Evolutionary conservation across 1,140 invertebrate species (phyloP), one percentile per base, ranked within the genome.

Genomic region (Zaprionus africanus): DNA sequence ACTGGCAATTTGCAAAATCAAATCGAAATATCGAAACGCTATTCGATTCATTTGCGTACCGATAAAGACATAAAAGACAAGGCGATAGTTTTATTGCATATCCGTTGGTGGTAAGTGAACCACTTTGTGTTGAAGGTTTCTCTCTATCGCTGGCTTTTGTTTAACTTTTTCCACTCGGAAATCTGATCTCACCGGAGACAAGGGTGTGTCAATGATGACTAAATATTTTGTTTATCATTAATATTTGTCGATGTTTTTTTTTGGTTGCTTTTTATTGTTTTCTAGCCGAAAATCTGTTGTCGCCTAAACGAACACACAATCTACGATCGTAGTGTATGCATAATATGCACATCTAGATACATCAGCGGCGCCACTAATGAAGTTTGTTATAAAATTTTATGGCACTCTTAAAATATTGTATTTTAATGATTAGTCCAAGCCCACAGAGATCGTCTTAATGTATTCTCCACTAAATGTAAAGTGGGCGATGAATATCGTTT

Each of bases 371-470:
- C 61, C 64, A 76, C 86, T 90, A 90, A 90, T 90, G 82, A 90
- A 90, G 82, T 90, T 86, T 86, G 90, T 83, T 90, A 90, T 90
- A 80, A 72, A 74, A 83, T 90, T 90, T 90, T 90, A 90, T 79
- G 76, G 71, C 69, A 77, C 69, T 81, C 80, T 72, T 86, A 90
- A 90, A 90, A 83, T 90, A 86, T 83, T 76, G 75, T 78, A 82
- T 82, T 90, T 90, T 86, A 90, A 90, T 90, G 82, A 88, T 74
- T 81, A 7, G 74, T 34, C 38, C 28, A 34, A 79, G 54, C 36
- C 60, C 54, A 57, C 54, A 66, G 46, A 43, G 22, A 63, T 65
- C 76, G 43, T 62, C 34, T 59, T 78, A 73, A 62, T 54, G 65
- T 79, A 83, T 51, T 78, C 76, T n/a, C 49, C 65, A 71, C 69